phyloP scores from a whole-genome alignment of 1,140 invertebrate species.

The Drosophila varians region DNA sequence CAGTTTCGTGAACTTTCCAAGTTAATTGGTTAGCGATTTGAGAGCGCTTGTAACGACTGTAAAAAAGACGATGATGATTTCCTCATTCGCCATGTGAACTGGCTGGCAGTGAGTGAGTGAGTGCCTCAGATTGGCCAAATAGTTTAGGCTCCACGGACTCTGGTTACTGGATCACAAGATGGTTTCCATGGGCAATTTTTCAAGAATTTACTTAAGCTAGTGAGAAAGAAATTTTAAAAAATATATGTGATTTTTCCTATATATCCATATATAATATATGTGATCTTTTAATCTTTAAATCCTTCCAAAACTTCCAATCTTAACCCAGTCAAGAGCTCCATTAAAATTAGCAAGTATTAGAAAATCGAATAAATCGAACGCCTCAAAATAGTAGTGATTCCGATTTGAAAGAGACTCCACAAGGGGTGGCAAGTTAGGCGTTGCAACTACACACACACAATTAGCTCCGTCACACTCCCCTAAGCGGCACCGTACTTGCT shows the following conservation, averaged over 20 bases:
- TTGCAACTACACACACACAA: not conserved
- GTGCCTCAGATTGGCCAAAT: constrained; percentile 40
- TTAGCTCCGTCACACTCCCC: constrained; percentile 19
- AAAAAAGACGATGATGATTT: constrained; percentile 27
- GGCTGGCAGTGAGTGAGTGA: constrained; percentile 26
- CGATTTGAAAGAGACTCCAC: not conserved
- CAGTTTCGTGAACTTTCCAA: constrained; percentile 76
- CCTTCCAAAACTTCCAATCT: not conserved
- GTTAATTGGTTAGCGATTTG: constrained; percentile 76
- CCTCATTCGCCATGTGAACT: constrained; percentile 32
- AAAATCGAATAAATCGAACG: not conserved
- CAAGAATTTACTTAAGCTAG: constrained; percentile 4
- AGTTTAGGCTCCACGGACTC: not conserved
- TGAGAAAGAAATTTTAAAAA: not conserved
- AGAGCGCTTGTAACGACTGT: constrained; percentile 58
- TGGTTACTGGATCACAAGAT: not conserved
- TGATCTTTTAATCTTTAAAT: not conserved
- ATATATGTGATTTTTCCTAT: not conserved
- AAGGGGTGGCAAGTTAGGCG: not conserved
- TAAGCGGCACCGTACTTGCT: not conserved
- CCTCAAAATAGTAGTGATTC: constrained; percentile 6
- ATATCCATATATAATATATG: too few relatives aligned
- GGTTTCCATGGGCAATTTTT: constrained; percentile 5
- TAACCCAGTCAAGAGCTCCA: not conserved
- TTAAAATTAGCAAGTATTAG: not conserved